These are phyloP conservation scores for Poecilia velifera DNA, from an alignment of 2,797 vertebrate species.

Conservation along the genomic window DNA sequence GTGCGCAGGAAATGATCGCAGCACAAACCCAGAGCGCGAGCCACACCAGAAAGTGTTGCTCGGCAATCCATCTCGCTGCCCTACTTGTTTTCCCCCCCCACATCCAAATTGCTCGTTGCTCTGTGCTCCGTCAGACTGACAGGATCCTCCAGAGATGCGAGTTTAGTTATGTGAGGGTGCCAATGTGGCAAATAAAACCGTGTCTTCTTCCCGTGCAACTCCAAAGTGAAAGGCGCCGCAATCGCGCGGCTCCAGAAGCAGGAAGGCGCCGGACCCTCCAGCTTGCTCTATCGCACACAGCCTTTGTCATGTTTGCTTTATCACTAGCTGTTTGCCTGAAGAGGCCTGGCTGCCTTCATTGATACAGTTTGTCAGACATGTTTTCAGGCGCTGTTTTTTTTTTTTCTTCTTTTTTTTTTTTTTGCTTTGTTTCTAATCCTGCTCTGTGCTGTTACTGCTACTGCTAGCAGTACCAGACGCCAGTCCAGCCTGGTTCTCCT, in stretches of 20 bases:
- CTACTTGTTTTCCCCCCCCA: constrained; percentile 47
- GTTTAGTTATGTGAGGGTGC: constrained; percentile 42
- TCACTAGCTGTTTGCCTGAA: constrained; percentile 65
- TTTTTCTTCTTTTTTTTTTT: neutral
- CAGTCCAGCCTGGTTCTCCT: constrained; percentile 55
- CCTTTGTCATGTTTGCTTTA: constrained; percentile 68
- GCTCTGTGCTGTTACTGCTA: constrained; percentile 58
- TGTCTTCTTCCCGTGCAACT: constrained; percentile 45
- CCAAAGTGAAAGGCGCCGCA: constrained; percentile 50
- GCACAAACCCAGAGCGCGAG: constrained; percentile 15
- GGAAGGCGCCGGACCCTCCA: constrained; percentile 46
- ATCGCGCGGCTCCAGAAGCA: constrained; percentile 43
- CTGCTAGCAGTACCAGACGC: constrained; percentile 54
- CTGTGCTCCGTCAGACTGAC: constrained; percentile 40
- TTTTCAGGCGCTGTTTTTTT: constrained; percentile 57
- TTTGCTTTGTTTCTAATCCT: constrained; percentile 61
- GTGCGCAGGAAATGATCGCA: constrained; percentile 33
- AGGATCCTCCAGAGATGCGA: constrained; percentile 50
- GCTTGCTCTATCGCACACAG: constrained; percentile 57
- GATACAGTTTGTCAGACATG: constrained; percentile 69
- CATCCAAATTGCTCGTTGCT: constrained; percentile 13
- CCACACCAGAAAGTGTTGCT: constrained; percentile 43
- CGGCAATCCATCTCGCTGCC: constrained; percentile 62
- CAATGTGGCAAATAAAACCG: constrained; percentile 60
- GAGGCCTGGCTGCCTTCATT: constrained; percentile 65